Evolutionary conservation across 2,797 vertebrate genomes (phyloP).

Genomic region (Rhyacichthys aspro): DNA sequence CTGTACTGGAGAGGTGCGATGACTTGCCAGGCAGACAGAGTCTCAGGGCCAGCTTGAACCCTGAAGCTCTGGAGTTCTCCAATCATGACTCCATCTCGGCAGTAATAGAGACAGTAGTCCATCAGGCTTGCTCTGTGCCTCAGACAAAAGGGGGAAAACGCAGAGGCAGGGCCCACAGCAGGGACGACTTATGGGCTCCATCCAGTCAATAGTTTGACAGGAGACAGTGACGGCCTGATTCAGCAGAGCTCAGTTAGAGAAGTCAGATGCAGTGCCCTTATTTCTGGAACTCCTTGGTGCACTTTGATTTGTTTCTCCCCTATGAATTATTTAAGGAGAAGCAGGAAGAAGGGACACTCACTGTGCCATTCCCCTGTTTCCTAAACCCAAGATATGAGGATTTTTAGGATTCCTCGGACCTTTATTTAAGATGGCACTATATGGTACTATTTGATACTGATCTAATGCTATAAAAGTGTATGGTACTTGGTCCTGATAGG

Average conservation of each 20-base stretch:
- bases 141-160: slow-evolving; percentile 77
- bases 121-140: slow-evolving; percentile 85
- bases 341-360: slow-evolving; percentile 44
- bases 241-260: slow-evolving; percentile 36
- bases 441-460: slow-evolving; percentile 77
- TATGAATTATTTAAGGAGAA: slow-evolving; percentile 52
- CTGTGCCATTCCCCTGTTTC: slow-evolving; percentile 39
- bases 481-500: slow-evolving; percentile 70
- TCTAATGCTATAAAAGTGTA: slow-evolving; percentile 74
- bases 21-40: slow-evolving; percentile 90
- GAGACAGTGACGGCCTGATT: slow-evolving; percentile 38
- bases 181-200: slow-evolving; percentile 73
- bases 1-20: slow-evolving; percentile 92
- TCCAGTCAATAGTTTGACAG: slow-evolving; percentile 67
- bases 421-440: slow-evolving; percentile 75
- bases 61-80: slow-evolving; percentile 85
- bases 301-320: slow-evolving; percentile 75
- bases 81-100: slow-evolving; percentile 92
- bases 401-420: slow-evolving; percentile 69
- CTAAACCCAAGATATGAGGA: slow-evolving; percentile 60
- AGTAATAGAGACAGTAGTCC: slow-evolving; percentile 95
- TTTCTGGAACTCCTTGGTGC: slow-evolving; percentile 66
- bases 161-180: slow-evolving; percentile 83
- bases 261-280: slow-evolving; percentile 65
- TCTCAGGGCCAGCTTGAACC: slow-evolving; percentile 81